Evolutionary conservation across 2,797 vertebrate genomes (phyloP).

Genomic region (Vireo griseus): DNA sequence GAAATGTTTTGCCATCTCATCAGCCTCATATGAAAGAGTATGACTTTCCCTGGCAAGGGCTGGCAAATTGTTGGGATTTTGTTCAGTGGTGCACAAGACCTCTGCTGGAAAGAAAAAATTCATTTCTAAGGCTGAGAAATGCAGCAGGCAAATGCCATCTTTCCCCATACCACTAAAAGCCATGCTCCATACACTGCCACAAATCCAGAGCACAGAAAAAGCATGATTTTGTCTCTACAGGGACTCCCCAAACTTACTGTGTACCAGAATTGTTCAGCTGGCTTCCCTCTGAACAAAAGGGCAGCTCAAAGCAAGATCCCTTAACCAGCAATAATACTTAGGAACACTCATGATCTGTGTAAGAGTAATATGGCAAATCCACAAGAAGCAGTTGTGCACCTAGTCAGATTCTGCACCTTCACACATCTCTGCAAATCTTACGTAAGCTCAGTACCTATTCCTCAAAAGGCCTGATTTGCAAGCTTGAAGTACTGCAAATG

Average conservation of each 20-base stretch:
- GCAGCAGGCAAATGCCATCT: not conserved
- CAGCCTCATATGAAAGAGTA: not conserved
- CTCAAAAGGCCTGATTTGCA: not conserved
- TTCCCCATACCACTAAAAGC: not conserved
- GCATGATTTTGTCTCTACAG: not conserved
- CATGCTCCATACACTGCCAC: not conserved
- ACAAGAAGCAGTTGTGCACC: not conserved
- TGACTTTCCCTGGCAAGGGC: not conserved
- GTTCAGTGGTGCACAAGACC: not conserved
- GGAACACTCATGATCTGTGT: not conserved
- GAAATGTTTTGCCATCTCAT: not conserved
- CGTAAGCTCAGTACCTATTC: not conserved
- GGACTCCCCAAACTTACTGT: not conserved
- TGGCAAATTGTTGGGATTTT: not conserved
- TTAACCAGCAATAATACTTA: not conserved
- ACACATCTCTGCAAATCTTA: not conserved
- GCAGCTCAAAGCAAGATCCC: not conserved
- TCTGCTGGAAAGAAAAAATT: conserved; percentile 30
- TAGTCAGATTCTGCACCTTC: not conserved
- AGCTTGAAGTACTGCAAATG: not conserved
- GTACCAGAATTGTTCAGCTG: not conserved
- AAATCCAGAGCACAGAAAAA: not conserved
- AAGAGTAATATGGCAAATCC: not conserved
- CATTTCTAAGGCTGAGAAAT: not conserved
- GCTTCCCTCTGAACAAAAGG: not conserved